Percentiles rank a stretch among this genome's conserved stretches.
Evolutionary conservation across 2,888 invertebrate species (phyloP).

Genomic region (Zele albiditarsus): DNA sequence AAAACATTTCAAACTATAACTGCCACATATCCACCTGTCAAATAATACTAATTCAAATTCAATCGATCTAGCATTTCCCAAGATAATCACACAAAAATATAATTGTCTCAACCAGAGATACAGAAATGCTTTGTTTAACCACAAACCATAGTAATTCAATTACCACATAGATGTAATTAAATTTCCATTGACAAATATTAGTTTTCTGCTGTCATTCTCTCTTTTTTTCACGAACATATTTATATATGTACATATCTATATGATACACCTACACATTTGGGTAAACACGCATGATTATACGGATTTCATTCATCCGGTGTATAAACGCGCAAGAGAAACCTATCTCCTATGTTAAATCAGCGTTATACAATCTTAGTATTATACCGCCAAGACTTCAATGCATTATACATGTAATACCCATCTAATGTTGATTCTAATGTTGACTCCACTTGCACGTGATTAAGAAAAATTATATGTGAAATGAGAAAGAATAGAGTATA

Average conservation of each 20-base stretch:
- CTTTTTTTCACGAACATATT: not conserved
- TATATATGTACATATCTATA: not conserved
- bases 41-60: too few species aligned
- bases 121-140: too few species aligned
- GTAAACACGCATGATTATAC: conserved; percentile 12
- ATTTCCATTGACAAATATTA: too few species aligned
- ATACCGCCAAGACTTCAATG: not conserved
- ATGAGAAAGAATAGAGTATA: not conserved
- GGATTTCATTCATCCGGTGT: conserved; percentile 52
- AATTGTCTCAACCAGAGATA: too few species aligned
- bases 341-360: conserved; percentile 37
- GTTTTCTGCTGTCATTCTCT: too few species aligned
- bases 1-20: too few species aligned
- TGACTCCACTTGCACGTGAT: conserved; percentile 1
- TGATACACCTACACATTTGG: not conserved
- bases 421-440: conserved; percentile 29
- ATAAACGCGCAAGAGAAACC: conserved; percentile 31
- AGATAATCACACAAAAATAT: too few species aligned
- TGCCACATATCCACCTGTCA: too few species aligned
- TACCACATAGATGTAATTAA: too few species aligned
- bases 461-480: conserved; percentile 30
- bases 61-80: too few species aligned
- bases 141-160: too few species aligned
- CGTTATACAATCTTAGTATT: conserved; percentile 33
- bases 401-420: not conserved